Conservation (phyloP, 1,140 invertebrate genomes). For the Adoxophyes honmai region DNA sequence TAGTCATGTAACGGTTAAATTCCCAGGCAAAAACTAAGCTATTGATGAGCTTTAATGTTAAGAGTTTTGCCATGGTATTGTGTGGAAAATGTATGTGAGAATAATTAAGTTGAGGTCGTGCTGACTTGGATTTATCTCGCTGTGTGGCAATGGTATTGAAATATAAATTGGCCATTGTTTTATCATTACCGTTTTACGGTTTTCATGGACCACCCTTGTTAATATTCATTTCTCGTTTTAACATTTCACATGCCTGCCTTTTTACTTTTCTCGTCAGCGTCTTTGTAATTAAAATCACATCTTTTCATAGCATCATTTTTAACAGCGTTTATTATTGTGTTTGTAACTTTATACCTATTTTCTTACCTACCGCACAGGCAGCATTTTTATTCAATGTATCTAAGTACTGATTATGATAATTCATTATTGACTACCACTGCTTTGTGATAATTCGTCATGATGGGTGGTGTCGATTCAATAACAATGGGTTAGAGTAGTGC, state of each 20-base stretch:
- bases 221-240: too few species aligned
- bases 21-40: conserved; percentile 15
- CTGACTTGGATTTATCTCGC: neutral
- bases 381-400: too few species aligned
- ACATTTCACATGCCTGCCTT: too few species aligned
- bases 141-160: neutral
- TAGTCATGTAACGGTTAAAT: conserved; percentile 6
- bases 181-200: neutral
- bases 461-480: conserved; percentile 1
- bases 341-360: too few species aligned
- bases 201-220: too few species aligned
- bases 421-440: neutral
- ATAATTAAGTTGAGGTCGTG: conserved; percentile 11
- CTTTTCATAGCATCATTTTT: too few species aligned
- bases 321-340: too few species aligned
- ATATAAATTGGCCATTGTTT: conserved; percentile 6
- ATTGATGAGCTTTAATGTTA: conserved; percentile 5
- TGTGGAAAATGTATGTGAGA: conserved; percentile 11
- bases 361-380: too few species aligned
- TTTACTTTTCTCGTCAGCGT: too few species aligned
- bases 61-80: conserved; percentile 14
- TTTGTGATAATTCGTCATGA: conserved; percentile 5
- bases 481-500: neutral
- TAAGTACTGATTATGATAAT: too few species aligned
- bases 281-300: too few species aligned